Base-by-base conservation (phyloP, 2,113 vertebrate genomes). In the Silurus asotus region DNA sequence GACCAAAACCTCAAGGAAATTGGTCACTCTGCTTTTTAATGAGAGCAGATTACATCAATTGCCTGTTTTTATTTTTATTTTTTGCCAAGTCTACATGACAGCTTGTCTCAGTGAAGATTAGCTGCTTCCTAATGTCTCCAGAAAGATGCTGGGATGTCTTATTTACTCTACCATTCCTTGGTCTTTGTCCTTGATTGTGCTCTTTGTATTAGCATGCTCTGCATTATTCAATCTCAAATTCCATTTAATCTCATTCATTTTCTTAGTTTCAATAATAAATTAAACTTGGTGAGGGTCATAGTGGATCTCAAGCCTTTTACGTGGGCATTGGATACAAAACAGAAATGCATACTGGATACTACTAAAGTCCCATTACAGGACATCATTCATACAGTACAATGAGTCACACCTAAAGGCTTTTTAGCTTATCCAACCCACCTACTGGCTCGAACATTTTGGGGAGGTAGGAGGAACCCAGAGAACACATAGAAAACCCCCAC, bases 21-120 rank as follows among this genome's bases (percentile, higher is more conserved):
- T 85, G 90, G 87, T 90, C 86, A 86, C 90, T 90, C 5, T 83
- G 90, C 89, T 93, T 92, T 37, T 92, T 93, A 94, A 94, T 94
- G 93, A 91, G 92, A 92, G 77, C 59, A 87, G 87, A 89, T 90
- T 89, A 91, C 75, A 92, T 92, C 92, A 92, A 91, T 90, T 86
- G 85, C 85, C 82, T 37, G 37, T 37, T 37, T 2, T 37, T 37
- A 37, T 76, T 37, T 72, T 37, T 72, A 70, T 87, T 91, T 89
- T 85, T 67, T 87, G 20, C 87, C 76, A 83, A 85, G 85, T 84
- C 87, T 85, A 83, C 83, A 45, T 87, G 87, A 88, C 83, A 90
- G 81, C 85, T 17, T 59, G 69, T 87, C 89, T 90, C 89, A 90
- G 87, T 85, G 87, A 85, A 90, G 89, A 90, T 87, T 84, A 90